These are phyloP conservation scores for Anser brachyrhynchus DNA, from an alignment of 2,113 vertebrate species.

Conservation along the genomic window DNA sequence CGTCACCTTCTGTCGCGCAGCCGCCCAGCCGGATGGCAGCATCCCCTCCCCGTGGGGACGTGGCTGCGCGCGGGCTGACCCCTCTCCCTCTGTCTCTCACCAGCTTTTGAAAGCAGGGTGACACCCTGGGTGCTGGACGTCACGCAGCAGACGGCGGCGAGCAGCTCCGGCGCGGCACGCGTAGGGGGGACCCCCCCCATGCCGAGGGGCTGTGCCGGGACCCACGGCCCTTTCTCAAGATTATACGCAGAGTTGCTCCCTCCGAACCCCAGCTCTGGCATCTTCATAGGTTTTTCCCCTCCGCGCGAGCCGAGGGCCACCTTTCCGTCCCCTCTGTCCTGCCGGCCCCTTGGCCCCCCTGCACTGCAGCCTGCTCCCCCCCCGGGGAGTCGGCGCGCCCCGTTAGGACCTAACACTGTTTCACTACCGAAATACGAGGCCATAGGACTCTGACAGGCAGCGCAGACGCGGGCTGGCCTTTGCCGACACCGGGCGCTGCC, in stretches of 20 bases:
- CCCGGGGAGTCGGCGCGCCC: slow-evolving; percentile 77
- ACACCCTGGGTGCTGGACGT: slow-evolving; percentile 60
- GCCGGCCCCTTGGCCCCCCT: slow-evolving; percentile 74
- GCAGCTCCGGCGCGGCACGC: not conserved
- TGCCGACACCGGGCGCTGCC: slow-evolving; percentile 79
- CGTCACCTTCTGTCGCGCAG: not conserved
- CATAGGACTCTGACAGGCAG: slow-evolving; percentile 84
- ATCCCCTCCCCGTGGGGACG: accelerated
- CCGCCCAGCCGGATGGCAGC: not conserved
- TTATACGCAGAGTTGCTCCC: slow-evolving; percentile 82
- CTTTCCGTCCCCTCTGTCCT: slow-evolving; percentile 87
- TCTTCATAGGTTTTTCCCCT: slow-evolving; percentile 81
- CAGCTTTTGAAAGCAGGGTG: slow-evolving; percentile 78
- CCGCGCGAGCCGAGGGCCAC: slow-evolving; percentile 73
- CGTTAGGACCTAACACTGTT: slow-evolving; percentile 97
- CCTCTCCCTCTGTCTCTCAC: not conserved
- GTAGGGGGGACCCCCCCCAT: not conserved
- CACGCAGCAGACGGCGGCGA: not conserved
- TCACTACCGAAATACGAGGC: slow-evolving; percentile 86
- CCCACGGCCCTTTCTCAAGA: slow-evolving; percentile 63
- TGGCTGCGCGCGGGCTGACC: not conserved
- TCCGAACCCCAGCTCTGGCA: slow-evolving; percentile 60
- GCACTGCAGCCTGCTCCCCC: slow-evolving; percentile 46
- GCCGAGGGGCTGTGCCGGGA: not conserved
- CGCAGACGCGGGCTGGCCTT: slow-evolving; percentile 60